phyloP scores from a whole-genome alignment of 2,888 invertebrate species.

The Cotesia congregata region DNA sequence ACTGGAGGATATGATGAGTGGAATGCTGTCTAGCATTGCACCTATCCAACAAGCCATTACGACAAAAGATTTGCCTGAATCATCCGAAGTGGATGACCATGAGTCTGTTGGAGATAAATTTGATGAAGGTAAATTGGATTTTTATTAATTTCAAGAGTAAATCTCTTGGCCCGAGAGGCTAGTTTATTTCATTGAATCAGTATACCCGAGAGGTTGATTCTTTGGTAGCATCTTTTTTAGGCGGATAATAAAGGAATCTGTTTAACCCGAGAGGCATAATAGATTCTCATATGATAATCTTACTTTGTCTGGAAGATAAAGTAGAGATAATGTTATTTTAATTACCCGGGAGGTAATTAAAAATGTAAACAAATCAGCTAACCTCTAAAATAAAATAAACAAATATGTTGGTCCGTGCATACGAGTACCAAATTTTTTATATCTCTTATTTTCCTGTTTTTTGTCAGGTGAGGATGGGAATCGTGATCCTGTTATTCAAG shows the following conservation, averaged over 20 bases:
- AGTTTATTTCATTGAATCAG: neutral
- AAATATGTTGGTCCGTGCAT: conserved; percentile 6
- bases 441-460: neutral
- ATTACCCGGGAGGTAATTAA: conserved; percentile 4
- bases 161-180: neutral
- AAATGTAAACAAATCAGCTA: neutral
- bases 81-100: neutral
- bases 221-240: neutral
- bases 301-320: neutral
- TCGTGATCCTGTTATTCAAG: neutral
- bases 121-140: conserved; percentile 1
- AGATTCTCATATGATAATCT: conserved; percentile 3
- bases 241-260: conserved; percentile 1
- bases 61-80: neutral
- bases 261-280: neutral
- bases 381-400: neutral
- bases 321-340: neutral
- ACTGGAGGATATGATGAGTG: neutral
- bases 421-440: neutral
- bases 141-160: neutral
- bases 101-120: neutral
- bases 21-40: neutral
- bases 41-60: neutral
- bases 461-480: neutral
- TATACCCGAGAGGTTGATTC: conserved; percentile 6